Conservation (phyloP, 1,140 invertebrate genomes). For the Orius insidiosus region DNA sequence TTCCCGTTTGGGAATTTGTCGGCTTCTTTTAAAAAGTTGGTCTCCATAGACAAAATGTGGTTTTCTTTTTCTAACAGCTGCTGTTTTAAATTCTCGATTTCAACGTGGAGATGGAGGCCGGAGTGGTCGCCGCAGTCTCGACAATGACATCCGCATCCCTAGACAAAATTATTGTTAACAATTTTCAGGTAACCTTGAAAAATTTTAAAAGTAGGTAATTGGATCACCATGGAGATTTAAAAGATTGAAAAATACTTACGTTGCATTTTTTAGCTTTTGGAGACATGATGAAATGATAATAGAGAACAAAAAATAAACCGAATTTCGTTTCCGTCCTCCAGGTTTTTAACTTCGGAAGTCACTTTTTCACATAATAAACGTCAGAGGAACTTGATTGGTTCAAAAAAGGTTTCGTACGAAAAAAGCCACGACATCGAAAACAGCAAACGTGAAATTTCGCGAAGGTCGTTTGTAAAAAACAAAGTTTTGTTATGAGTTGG, state of each 20-base stretch:
- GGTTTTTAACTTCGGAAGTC: background rate
- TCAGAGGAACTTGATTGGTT: background rate
- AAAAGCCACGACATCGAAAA: background rate
- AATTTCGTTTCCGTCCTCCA: background rate
- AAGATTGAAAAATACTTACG: background rate
- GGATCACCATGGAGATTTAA: background rate
- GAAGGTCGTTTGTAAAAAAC: background rate
- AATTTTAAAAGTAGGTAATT: background rate
- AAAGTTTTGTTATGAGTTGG: background rate
- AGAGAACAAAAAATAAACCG: slow-evolving; percentile 5
- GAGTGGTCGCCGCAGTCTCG: slow-evolving; percentile 29
- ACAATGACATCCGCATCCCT: slow-evolving; percentile 41
- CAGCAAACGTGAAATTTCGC: background rate
- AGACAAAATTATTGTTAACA: slow-evolving; percentile 21
- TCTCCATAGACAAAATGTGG: slow-evolving; percentile 70
- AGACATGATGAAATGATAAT: slow-evolving; percentile 7
- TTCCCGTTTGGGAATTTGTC: slow-evolving; percentile 54
- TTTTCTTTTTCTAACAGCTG: slow-evolving; percentile 59
- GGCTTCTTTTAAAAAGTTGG: slow-evolving; percentile 62
- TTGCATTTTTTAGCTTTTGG: slow-evolving; percentile 5
- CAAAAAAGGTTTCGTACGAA: background rate
- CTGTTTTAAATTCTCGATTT: slow-evolving; percentile 73
- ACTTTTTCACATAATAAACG: background rate
- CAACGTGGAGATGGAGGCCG: slow-evolving; percentile 59
- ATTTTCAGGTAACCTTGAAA: background rate